phyloP scores from a whole-genome alignment of 2,797 vertebrate species.

The Scarus forsteni region DNA sequence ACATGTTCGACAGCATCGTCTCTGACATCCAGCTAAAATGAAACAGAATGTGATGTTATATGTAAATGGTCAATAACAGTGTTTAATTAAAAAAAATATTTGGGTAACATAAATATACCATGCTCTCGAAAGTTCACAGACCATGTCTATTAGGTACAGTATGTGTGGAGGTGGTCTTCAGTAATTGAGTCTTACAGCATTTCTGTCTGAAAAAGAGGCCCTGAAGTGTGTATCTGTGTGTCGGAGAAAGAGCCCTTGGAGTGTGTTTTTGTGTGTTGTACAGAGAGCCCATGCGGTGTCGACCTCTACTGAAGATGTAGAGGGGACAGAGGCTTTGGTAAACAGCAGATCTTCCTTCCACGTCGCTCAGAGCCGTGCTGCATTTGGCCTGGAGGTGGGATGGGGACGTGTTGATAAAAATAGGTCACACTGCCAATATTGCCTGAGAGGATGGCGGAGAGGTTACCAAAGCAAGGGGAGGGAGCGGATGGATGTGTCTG shows the following conservation, averaged over 20 bases:
- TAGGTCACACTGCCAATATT: constrained; percentile 75
- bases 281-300: constrained; percentile 32
- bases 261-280: constrained; percentile 24
- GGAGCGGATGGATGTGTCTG: constrained; percentile 27
- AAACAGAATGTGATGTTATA: too few relatives aligned
- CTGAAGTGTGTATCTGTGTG: not conserved
- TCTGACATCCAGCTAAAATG: too few relatives aligned
- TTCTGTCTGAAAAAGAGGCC: not conserved
- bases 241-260: constrained; percentile 6
- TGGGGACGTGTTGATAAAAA: constrained; percentile 71
- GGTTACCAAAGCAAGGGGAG: constrained; percentile 54
- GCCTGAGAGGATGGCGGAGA: constrained; percentile 65
- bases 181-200: too few relatives aligned
- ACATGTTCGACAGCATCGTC: too few relatives aligned
- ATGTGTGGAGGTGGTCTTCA: too few relatives aligned
- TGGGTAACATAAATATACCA: too few relatives aligned
- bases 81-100: too few relatives aligned
- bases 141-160: too few relatives aligned
- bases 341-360: constrained; percentile 66
- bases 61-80: too few relatives aligned
- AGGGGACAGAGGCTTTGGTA: constrained; percentile 60
- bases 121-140: too few relatives aligned
- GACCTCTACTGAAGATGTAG: constrained; percentile 71
- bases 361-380: constrained; percentile 62
- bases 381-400: constrained; percentile 69